phyloP scores from a whole-genome alignment of 2,113 vertebrate species.

The Bubalus kerabau region DNA sequence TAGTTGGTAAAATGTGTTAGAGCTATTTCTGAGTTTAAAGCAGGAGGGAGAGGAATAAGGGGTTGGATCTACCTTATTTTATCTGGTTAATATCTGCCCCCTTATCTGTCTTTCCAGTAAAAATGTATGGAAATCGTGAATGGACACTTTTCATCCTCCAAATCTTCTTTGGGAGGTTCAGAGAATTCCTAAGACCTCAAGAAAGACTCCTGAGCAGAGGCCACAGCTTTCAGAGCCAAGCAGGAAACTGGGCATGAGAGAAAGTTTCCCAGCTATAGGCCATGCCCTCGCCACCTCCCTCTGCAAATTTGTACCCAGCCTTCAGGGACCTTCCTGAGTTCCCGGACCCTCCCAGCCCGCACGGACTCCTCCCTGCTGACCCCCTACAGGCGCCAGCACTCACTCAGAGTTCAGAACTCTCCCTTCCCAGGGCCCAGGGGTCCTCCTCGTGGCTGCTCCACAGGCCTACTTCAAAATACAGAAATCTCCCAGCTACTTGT shows the following conservation, averaged over 20 bases:
- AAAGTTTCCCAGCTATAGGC: neutral
- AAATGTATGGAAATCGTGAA: neutral
- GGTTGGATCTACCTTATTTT: neutral
- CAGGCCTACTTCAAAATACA: neutral
- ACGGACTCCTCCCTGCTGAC: neutral
- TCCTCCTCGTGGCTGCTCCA: neutral
- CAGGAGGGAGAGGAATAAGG: neutral
- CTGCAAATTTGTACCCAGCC: neutral
- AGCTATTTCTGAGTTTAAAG: conserved; percentile 26
- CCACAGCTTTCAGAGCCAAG: neutral
- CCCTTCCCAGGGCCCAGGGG: neutral
- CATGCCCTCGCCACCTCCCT: neutral
- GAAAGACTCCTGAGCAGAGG: neutral
- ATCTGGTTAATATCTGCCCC: neutral
- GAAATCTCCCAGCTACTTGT: neutral
- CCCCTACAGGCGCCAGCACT: neutral
- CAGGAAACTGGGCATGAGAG: neutral
- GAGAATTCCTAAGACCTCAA: neutral
- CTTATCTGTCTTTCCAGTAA: neutral
- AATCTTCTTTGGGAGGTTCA: neutral
- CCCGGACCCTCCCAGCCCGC: neutral
- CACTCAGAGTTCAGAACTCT: neutral
- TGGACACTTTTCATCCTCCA: neutral
- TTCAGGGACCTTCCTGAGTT: neutral
- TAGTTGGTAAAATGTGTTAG: conserved; percentile 1